phyloP scores from a whole-genome alignment of 2,797 vertebrate genomes.

The Sebastolobus altivelis region DNA sequence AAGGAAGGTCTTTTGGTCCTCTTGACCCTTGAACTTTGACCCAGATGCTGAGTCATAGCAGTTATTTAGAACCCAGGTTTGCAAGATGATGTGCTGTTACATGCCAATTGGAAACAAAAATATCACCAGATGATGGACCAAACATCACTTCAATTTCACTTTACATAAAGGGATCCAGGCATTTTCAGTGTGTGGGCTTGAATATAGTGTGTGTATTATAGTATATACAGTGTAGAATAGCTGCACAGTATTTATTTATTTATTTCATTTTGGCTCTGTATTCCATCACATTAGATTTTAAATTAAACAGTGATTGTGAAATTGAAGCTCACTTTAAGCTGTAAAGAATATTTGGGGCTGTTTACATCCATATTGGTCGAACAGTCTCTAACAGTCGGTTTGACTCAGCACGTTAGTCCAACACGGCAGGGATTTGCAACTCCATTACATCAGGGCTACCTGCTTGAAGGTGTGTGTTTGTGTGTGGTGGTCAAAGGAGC shows the following conservation, averaged over 20 bases:
- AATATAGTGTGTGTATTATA: neutral
- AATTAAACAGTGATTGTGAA: neutral
- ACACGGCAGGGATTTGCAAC: no score
- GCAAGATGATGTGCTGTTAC: neutral
- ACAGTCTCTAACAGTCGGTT: neutral
- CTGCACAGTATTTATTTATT: neutral
- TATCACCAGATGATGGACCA: neutral
- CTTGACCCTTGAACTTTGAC: conserved; percentile 3
- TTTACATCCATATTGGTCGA: neutral
- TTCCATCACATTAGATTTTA: neutral
- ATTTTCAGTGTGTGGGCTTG: no score
- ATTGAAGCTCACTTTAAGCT: neutral
- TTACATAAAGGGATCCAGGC: conserved; percentile 1
- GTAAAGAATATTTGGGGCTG: neutral
- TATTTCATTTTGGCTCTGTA: neutral
- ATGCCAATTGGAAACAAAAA: neutral
- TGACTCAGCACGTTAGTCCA: no score
- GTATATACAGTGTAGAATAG: neutral
- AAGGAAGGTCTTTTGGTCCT: neutral
- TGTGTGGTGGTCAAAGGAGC: no score
- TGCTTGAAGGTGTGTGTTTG: no score
- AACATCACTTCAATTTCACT: neutral
- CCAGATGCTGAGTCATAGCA: neutral
- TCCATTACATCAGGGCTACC: no score
- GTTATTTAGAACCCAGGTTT: neutral